Evolutionary conservation across 2,888 invertebrate genomes (phyloP), one percentile per base, ranked within the genome.

Genomic region (Euzophera pinguis): DNA sequence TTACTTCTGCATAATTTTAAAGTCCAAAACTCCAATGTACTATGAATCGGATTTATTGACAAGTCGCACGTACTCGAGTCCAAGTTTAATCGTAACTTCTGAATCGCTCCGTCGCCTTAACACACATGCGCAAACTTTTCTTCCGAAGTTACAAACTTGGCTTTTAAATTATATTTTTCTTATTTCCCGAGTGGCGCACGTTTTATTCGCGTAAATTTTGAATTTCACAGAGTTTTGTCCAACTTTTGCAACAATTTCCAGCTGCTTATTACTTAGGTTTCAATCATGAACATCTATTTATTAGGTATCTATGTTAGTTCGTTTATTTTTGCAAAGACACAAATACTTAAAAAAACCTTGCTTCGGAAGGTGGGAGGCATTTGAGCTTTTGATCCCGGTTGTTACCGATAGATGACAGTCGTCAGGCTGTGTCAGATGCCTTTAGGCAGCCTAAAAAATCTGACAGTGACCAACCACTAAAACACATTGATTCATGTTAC

Each of bases 121-220:
- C 45, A 45, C 45, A 45, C 45, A 32, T 45, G 29, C 13, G 12
- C 45, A 43, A 45, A 45, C 32, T 32, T 32, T 45, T 45, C 45
- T 32, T 45, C 16, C 14, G 16, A 32, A 7, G 29, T 13, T 13
- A 45, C 43, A 29, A 45, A 45, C 45, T 45, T 45, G 14, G 45
- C 45, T 45, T 45, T 45, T 32, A 34, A 45, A 45, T 16, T 32
- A 34, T 34, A 32, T 7, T 45, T 34, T 43, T 45, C 45, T 16
- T 45, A 45, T 32, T 45, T 45, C 6, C 16, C 32, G 32, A 32
- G 32, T 14, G 10, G 32, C 29, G 14, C 32, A 14, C 32, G 32
- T 16, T 32, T 34, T 45, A 45, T 45, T 22, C 32, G 45, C 32
- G 45, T 8, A 32, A 45, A 45, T 45, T 16, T 45, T 2, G 16